Conservation (phyloP, 2,113 vertebrate genomes). For the Tychaedon coryphoeus region DNA sequence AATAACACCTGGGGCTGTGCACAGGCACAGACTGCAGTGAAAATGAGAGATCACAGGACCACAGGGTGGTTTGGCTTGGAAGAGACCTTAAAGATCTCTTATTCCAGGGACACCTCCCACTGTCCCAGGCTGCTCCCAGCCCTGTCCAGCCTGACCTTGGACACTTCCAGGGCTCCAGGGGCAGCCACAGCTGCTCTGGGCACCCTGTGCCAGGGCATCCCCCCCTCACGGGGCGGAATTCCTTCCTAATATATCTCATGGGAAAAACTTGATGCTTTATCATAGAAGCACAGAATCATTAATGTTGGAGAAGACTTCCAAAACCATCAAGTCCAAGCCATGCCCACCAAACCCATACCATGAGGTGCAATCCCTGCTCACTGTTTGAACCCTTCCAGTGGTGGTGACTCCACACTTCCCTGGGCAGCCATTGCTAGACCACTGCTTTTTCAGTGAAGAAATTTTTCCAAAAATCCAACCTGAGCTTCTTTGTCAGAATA, state of each 20-base stretch:
- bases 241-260: background rate
- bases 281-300: background rate
- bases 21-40: background rate
- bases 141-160: background rate
- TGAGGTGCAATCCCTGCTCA: background rate
- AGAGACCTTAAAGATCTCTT: background rate
- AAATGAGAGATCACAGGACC: background rate
- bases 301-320: background rate
- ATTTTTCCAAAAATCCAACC: background rate
- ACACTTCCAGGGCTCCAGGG: background rate
- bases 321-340: background rate
- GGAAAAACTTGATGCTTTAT: background rate
- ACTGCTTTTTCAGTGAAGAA: background rate
- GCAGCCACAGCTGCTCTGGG: background rate
- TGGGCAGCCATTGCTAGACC: background rate
- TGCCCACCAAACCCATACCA: background rate
- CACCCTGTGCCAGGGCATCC: background rate
- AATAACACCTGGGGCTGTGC: fast-evolving
- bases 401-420: background rate
- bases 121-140: background rate
- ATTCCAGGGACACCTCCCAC: background rate
- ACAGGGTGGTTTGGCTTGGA: background rate
- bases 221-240: background rate
- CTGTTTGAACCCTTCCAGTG: background rate
- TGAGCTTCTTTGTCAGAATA: background rate